Percentiles rank a stretch among this genome's conserved stretches.
phyloP scores from a whole-genome alignment of 2,888 invertebrate genomes.

The Drosophila falleni region DNA sequence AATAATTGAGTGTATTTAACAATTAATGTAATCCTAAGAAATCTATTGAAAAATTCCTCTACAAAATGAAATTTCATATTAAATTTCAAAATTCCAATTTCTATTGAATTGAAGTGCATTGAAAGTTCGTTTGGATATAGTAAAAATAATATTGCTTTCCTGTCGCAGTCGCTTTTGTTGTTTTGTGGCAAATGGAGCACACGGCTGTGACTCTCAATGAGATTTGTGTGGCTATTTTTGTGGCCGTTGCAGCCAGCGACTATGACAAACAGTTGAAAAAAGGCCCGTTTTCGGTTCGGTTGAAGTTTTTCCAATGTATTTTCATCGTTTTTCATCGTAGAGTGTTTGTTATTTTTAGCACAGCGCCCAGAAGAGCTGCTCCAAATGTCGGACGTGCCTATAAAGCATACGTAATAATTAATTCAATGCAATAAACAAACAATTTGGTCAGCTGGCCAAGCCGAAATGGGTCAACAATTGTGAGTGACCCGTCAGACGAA shows the following conservation, averaged over 20 bases:
- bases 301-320: slow-evolving; percentile 62
- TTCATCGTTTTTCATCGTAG: slow-evolving; percentile 20
- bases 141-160: slow-evolving; percentile 17
- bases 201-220: slow-evolving; percentile 70
- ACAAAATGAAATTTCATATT: not conserved
- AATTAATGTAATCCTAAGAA: not conserved
- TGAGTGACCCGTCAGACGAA: slow-evolving; percentile 49
- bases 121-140: slow-evolving; percentile 5
- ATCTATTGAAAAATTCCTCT: not conserved
- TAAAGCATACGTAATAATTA: slow-evolving; percentile 73
- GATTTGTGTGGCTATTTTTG: slow-evolving; percentile 79
- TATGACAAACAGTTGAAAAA: slow-evolving; percentile 76
- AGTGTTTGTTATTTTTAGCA: slow-evolving; percentile 58
- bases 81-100: not conserved
- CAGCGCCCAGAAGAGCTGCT: slow-evolving; percentile 38
- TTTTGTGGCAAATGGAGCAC: slow-evolving; percentile 65
- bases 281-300: slow-evolving; percentile 51
- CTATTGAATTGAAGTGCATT: slow-evolving; percentile 28
- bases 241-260: slow-evolving; percentile 62
- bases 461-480: slow-evolving; percentile 78
- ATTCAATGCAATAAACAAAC: slow-evolving; percentile 72
- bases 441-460: slow-evolving; percentile 51
- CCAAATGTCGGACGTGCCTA: slow-evolving; percentile 54
- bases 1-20: not conserved
- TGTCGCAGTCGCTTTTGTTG: slow-evolving; percentile 11